A percentile compares a stretch with the other conserved stretches of the same genome.
Evolutionary conservation across 2,888 invertebrate species (phyloP).

Genomic region (Trichopoda pennipes): DNA sequence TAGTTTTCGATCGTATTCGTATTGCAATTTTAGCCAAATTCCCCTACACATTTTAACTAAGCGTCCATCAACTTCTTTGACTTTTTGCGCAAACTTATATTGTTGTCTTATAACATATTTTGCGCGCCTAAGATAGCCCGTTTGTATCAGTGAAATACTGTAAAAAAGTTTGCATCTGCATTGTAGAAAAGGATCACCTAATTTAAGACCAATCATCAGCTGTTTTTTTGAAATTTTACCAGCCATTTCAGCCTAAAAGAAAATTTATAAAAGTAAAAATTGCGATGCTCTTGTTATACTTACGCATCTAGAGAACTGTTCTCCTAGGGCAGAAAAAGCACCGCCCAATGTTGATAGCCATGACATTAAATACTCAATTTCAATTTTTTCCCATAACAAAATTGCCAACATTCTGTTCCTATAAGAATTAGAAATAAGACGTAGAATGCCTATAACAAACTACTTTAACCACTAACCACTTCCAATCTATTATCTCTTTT

Average conservation of each 20-base stretch:
- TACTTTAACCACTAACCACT: slow-evolving; percentile 83
- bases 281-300: slow-evolving; percentile 69
- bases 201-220: slow-evolving; percentile 88
- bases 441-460: too few species aligned
- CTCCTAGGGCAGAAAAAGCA: slow-evolving; percentile 97
- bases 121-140: slow-evolving; percentile 85
- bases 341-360: slow-evolving; percentile 98
- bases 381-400: slow-evolving; percentile 85
- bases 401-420: slow-evolving; percentile 82
- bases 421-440: background rate
- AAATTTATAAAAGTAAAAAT: background rate
- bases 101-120: slow-evolving; percentile 84
- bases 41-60: slow-evolving; percentile 92
- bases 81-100: slow-evolving; percentile 81
- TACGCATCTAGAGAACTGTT: slow-evolving; percentile 90
- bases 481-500: slow-evolving; percentile 86
- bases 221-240: slow-evolving; percentile 93
- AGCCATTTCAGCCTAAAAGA: slow-evolving; percentile 89
- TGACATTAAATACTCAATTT: slow-evolving; percentile 92
- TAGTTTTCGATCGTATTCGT: slow-evolving; percentile 74
- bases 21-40: slow-evolving; percentile 90
- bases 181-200: slow-evolving; percentile 91
- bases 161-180: slow-evolving; percentile 92
- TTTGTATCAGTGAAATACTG: slow-evolving; percentile 93
- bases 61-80: slow-evolving; percentile 82